Conservation (phyloP, 2,113 vertebrate species). For the Poicephalus gulielmi region DNA sequence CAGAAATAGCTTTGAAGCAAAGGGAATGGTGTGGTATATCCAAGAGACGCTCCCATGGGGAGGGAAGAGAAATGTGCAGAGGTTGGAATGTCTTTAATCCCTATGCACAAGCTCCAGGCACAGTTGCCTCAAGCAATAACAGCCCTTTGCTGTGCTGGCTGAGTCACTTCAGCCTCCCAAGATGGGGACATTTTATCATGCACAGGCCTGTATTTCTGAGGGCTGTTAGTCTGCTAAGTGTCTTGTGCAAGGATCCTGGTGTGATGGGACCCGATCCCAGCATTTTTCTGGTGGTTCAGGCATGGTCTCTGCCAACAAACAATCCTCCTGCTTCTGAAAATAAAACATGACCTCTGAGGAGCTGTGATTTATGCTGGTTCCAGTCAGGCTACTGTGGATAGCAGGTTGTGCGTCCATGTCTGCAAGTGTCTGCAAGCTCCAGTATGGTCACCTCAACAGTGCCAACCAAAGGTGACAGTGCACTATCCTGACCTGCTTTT, state of each 20-base stretch:
- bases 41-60: not conserved
- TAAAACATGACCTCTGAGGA: not conserved
- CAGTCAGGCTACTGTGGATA: not conserved
- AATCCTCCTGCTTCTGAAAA: not conserved
- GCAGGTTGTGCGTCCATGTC: not conserved
- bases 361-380: not conserved
- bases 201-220: constrained; percentile 42
- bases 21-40: not conserved
- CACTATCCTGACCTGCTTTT: not conserved
- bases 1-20: not conserved
- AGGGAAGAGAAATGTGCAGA: constrained; percentile 14
- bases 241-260: constrained; percentile 46
- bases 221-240: not conserved
- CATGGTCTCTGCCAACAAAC: not conserved
- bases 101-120: not conserved
- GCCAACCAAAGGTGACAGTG: not conserved
- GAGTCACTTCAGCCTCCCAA: constrained; percentile 55
- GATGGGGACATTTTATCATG: constrained; percentile 44
- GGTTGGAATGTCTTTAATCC: constrained; percentile 57
- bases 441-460: not conserved
- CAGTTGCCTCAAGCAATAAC: constrained; percentile 28
- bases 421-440: not conserved
- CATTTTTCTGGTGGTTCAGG: not conserved
- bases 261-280: constrained; percentile 6
- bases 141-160: constrained; percentile 41